A percentile compares a stretch with the other conserved stretches of the same genome.
These are phyloP conservation scores for Antheraea yamamai DNA, from an alignment of 2,888 invertebrate genomes.

Conservation along the genomic window DNA sequence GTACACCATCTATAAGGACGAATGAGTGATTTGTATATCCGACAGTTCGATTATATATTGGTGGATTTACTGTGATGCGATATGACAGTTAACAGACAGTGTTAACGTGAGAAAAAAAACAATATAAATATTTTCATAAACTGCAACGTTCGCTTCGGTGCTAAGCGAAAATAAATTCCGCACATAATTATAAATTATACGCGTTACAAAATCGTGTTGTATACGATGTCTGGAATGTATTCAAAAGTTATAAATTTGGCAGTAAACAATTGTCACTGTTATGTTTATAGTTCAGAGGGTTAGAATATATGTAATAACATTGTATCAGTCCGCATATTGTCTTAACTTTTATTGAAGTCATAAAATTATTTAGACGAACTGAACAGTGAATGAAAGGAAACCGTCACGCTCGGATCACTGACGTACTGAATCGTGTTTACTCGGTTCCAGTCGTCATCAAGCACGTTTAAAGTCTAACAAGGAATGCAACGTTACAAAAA, in stretches of 20 bases:
- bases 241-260: not conserved
- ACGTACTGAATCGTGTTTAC: too few species aligned
- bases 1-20: not conserved
- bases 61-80: slow-evolving; percentile 6
- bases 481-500: too few species aligned
- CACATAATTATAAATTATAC: not conserved
- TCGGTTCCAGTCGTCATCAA: too few species aligned
- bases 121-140: slow-evolving; percentile 21
- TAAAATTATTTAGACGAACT: too few species aligned
- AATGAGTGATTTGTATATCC: not conserved
- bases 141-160: not conserved
- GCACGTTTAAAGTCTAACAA: too few species aligned
- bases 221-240: not conserved
- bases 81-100: slow-evolving; percentile 25
- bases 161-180: not conserved
- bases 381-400: too few species aligned
- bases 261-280: not conserved
- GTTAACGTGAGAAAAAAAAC: slow-evolving; percentile 16
- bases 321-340: not conserved
- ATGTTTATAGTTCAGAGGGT: not conserved
- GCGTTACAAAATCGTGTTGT: not conserved
- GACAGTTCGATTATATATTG: not conserved
- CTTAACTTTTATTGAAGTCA: not conserved
- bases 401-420: too few species aligned
- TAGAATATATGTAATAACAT: not conserved